Evolutionary conservation across 2,113 vertebrate genomes (phyloP), one percentile per base, ranked within the genome.

Genomic region (Brachyhypopomus gauderio): DNA sequence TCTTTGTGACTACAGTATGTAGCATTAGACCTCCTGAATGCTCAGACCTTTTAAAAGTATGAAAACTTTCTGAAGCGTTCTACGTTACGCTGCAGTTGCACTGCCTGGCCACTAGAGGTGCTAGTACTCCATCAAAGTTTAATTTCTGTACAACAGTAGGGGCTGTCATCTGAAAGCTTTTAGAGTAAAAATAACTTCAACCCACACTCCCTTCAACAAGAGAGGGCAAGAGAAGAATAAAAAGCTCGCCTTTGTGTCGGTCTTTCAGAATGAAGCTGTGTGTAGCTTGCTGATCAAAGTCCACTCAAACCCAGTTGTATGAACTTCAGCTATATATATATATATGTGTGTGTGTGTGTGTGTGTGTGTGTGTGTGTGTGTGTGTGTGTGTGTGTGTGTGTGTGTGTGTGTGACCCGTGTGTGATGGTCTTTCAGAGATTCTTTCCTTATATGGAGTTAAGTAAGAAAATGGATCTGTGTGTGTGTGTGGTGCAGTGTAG

Each of bases 371-470:
- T 83, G 70, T 80, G 76, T 76, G 9, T 66, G 45, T 58, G 64
- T 55, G 11, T 20, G 30, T 83, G 70, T 80, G 76, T 76, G 9
- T 45, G n/a, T 66, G 45, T 58, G 64, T 55, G 11, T 20, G 30
- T 83, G 70, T 80, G 76, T 76, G 9, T 45, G 45, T 72, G 48
- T 91, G 87, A 55, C 56, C 48, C 36, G 34, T 3, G 30, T 30
- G 30, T 55, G 41, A 69, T 38, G 41, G 30, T 27, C 45, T 27
- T n/a, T 87, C 78, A 74, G 56, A 79, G 63, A 74, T 38, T 72
- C 48, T 64, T 55, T 58, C 73, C 67, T 52, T 70, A 38, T 80
- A 79, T 83, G 71, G 70, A 73, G 25, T 55, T 84, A 78, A 89
- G 89, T 83, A 48, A 12, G 17, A 59, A 34, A 75, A 67, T 86